phyloP scores from a whole-genome alignment of 2,888 invertebrate species.

The Netelia inedita region DNA sequence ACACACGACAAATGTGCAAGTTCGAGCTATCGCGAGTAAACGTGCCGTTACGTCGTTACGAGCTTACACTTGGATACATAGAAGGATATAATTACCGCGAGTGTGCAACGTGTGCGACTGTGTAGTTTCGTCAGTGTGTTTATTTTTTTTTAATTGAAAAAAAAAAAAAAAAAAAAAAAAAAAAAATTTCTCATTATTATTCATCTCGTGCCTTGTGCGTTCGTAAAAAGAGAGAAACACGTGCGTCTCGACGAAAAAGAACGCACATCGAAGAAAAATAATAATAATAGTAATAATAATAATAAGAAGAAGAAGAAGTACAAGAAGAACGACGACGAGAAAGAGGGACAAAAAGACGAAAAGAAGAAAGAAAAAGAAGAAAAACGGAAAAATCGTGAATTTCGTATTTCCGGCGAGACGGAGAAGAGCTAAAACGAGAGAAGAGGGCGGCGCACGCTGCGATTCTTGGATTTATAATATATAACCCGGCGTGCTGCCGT shows the following conservation, averaged over 20 bases:
- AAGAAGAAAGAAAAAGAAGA: not conserved
- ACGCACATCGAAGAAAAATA: too few species aligned
- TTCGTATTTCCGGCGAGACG: conserved; percentile 11
- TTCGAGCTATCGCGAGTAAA: conserved; percentile 18
- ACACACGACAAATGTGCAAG: conserved; percentile 23
- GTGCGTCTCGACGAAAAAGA: too few species aligned
- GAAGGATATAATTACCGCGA: conserved; percentile 31
- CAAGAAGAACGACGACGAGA: too few species aligned
- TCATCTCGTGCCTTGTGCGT: not conserved
- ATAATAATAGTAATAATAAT: too few species aligned
- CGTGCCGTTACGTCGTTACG: conserved; percentile 12
- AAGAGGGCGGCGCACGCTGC: conserved; percentile 23
- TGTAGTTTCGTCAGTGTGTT: not conserved
- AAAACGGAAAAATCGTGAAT: conserved; percentile 5
- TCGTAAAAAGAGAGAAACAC: not conserved
- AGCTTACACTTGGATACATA: conserved; percentile 33
- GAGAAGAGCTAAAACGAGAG: not conserved
- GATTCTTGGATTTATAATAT: conserved; percentile 46
- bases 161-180: too few species aligned
- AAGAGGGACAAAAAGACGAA: too few species aligned
- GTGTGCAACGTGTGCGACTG: conserved; percentile 17
- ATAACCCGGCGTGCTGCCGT: conserved; percentile 35
- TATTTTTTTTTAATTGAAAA: too few species aligned
- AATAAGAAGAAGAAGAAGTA: too few species aligned
- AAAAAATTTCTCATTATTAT: too few species aligned